Percentiles rank a stretch among this genome's conserved stretches.
These are phyloP conservation scores for Anodontia alba DNA, from an alignment of 2,888 invertebrate species.

Conservation along the genomic window DNA sequence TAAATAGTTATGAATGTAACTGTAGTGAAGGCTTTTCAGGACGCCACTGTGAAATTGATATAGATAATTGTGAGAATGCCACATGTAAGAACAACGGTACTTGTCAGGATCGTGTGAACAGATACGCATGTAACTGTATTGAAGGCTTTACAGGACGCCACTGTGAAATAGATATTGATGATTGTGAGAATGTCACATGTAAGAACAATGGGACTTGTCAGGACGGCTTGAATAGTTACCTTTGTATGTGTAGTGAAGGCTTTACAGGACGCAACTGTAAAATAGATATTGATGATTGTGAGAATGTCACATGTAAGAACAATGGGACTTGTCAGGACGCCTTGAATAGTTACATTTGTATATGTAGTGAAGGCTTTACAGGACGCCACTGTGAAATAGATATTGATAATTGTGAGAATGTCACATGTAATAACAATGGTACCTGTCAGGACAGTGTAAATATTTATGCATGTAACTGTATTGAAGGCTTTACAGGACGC, in stretches of 20 bases:
- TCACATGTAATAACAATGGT: constrained; percentile 45
- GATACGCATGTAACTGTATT: constrained; percentile 47
- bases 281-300: constrained; percentile 11
- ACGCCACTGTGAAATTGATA: constrained; percentile 32
- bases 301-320: not conserved
- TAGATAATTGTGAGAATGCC: constrained; percentile 47
- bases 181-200: constrained; percentile 41
- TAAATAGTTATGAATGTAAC: not conserved
- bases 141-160: not conserved
- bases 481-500: constrained; percentile 6
- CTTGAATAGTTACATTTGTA: not conserved
- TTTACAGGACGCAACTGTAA: constrained; percentile 25
- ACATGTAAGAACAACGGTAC: constrained; percentile 44
- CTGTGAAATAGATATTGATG: not conserved
- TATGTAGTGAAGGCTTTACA: constrained; percentile 26
- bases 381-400: constrained; percentile 41
- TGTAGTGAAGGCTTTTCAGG: constrained; percentile 41
- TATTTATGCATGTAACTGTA: not conserved
- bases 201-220: constrained; percentile 40
- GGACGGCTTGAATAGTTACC: constrained; percentile 25
- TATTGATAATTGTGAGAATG: constrained; percentile 47
- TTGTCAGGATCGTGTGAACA: constrained; percentile 25
- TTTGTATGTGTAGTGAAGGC: constrained; percentile 40
- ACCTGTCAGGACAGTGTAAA: constrained; percentile 15
- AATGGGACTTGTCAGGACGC: not conserved